Conservation (phyloP, 2,113 vertebrate genomes). For the Rhipidura dahli region DNA sequence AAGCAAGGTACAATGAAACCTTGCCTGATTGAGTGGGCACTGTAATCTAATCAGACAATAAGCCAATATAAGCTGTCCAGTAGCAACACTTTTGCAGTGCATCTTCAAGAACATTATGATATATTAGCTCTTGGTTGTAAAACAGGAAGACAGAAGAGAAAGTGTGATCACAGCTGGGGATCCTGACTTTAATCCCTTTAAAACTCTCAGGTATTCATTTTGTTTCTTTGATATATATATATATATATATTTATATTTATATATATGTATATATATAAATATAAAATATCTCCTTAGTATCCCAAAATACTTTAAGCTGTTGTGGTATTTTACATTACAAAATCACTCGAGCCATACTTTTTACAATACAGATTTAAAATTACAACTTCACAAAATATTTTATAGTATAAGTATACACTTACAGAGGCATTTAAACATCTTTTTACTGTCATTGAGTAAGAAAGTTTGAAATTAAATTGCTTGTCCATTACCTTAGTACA, state of each 20-base stretch:
- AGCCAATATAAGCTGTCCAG: not conserved
- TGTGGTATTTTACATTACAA: not conserved
- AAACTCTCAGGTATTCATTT: not conserved
- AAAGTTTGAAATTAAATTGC: not conserved
- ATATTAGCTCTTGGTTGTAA: not conserved
- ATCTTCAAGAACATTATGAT: not conserved
- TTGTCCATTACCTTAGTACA: not conserved
- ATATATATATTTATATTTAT: not conserved
- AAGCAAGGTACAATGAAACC: not conserved
- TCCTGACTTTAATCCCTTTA: not conserved
- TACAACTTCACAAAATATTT: not conserved
- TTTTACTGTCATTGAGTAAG: not conserved
- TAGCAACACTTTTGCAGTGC: not conserved
- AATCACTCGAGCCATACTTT: not conserved
- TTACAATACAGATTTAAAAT: not conserved
- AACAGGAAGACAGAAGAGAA: not conserved
- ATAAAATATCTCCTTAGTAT: not conserved
- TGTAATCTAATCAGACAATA: not conserved
- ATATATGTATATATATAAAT: not conserved
- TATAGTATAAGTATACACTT: not conserved
- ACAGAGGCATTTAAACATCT: not conserved
- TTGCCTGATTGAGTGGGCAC: not conserved
- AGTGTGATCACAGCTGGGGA: not conserved
- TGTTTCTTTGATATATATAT: not conserved
- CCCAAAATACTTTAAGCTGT: not conserved